Evolutionary conservation across 2,113 vertebrate species (phyloP).

Genomic region (Pavo muticus): DNA sequence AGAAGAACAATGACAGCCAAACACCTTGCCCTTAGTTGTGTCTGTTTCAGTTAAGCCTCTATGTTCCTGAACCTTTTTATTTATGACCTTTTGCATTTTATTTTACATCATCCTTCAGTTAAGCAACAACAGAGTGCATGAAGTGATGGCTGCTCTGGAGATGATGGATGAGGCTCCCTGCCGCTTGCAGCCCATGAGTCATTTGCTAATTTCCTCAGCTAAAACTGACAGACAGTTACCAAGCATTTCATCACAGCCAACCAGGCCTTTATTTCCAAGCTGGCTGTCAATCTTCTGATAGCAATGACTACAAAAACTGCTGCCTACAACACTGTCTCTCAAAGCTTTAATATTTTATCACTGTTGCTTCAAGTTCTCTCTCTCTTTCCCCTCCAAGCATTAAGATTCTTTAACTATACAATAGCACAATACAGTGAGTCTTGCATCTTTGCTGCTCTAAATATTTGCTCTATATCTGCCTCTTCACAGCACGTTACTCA

Average conservation of each 20-base stretch:
- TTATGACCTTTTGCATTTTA: constrained; percentile 26
- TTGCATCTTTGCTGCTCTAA: background rate
- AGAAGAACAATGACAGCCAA: background rate
- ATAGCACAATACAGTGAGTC: rapidly evolving
- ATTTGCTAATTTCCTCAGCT: constrained; percentile 48
- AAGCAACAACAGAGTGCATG: background rate
- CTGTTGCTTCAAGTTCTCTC: background rate
- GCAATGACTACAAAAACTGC: background rate
- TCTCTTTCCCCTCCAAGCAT: background rate
- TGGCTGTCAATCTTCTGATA: background rate
- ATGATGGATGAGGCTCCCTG: constrained; percentile 36
- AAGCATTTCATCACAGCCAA: background rate
- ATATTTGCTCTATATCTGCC: background rate
- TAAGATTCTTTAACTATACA: background rate
- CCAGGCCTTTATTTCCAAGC: background rate
- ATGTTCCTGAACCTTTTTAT: background rate
- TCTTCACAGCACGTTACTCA: background rate
- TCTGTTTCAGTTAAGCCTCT: background rate
- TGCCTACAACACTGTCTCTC: background rate
- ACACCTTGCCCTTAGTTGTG: background rate
- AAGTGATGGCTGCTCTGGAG: background rate
- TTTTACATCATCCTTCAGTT: background rate
- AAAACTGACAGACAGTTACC: constrained; percentile 49
- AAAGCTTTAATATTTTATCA: constrained; percentile 19
- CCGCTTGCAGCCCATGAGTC: background rate